Base-by-base conservation (phyloP, 1,140 invertebrate genomes). In the Homarus americanus region DNA sequence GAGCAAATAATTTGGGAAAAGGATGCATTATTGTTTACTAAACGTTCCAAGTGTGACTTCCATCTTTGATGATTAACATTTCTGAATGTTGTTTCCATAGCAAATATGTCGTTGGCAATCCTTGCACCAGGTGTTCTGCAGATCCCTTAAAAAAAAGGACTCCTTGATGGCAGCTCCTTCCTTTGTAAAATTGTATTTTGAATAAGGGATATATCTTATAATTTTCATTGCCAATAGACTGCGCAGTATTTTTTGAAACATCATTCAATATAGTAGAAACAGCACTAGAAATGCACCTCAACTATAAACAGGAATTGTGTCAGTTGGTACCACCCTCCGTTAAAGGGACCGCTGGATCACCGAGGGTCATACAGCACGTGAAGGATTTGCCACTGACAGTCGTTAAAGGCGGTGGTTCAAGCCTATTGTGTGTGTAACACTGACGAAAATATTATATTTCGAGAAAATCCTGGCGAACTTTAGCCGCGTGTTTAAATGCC, bases 71-170 rank as follows among this genome's bases (percentile, higher is more conserved):
- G 3, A 63, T 24, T 82, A 10, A 38, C 2, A 17, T 66, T 53
- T 0, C 1, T 0, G 5, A 28, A 4, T 20, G 20, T 15, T 66
- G 32, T 69, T 24, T 66, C 41, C 15, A 40, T 44, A 34, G 9
- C 2, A 34, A 17, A 36, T 4, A 36, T 82, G 49, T 5, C 15
- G 40, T 85, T 75, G 83, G 69, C 32, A 34, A 4, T 3, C 69
- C 28, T 85, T 24, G 24, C 1, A 75, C 80, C 80, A 83, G 80
- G 80, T 83, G 80, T 83, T 83, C 80, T 40, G 20, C 38, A 83
- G 53, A 78, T 78, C 75, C 75, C 44, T 78, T 41, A 38, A 20
- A 78, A 38, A 1, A 28, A 78, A 24, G n/a, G n/a, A n/a, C n/a
- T n/a, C n/a, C n/a, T n/a, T n/a, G n/a, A n/a, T n/a, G n/a, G n/a